Evolutionary conservation across 2,888 invertebrate genomes (phyloP), one percentile per base, ranked within the genome.

Genomic region (Pegoplata infirma): DNA sequence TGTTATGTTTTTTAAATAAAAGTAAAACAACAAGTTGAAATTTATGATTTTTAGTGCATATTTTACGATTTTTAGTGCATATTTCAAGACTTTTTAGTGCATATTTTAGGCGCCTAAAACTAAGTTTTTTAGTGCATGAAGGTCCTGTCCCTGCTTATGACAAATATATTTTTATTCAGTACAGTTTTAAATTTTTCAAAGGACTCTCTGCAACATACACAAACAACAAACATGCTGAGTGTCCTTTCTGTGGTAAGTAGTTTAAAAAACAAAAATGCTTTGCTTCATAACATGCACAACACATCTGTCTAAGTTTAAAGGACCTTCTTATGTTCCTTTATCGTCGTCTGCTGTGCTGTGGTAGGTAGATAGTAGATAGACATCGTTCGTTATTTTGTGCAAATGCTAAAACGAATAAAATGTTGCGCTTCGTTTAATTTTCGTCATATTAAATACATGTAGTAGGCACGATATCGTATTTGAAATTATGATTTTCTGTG

Each of bases 401-500:
- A 40, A n/a, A 40, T 40, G n/a, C n/a, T 40, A 7, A 25, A 40
- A 58, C 36, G 56, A 58, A 40, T 25, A 16, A 59, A 51, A 44
- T 58, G 6, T 40, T 46, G 61, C 17, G 12, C 17, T 61, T 61
- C 61, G 28, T 25, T 44, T 19, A 59, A 3, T 44, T 58, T 25
- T 14, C 55, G 25, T 16, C 66, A 51, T 36, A 14, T 44, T 40
- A 21, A 53, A 12, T 5, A 46, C 16, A 21, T 23, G 17, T 59
- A n/a, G n/a, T n/a, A n/a, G n/a, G n/a, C n/a, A n/a, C n/a, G n/a
- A n/a, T n/a, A n/a, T n/a, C n/a, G n/a, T n/a, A n/a, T n/a, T n/a
- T n/a, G n/a, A n/a, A n/a, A n/a, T n/a, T 69, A 49, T 17, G 25
- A 44, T 25, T n/a, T 59, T 51, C 44, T 67, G 55, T 67, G 66